These are phyloP conservation scores for Scrobipalpa atriplicella DNA, from an alignment of 2,888 invertebrate species.

Conservation along the genomic window DNA sequence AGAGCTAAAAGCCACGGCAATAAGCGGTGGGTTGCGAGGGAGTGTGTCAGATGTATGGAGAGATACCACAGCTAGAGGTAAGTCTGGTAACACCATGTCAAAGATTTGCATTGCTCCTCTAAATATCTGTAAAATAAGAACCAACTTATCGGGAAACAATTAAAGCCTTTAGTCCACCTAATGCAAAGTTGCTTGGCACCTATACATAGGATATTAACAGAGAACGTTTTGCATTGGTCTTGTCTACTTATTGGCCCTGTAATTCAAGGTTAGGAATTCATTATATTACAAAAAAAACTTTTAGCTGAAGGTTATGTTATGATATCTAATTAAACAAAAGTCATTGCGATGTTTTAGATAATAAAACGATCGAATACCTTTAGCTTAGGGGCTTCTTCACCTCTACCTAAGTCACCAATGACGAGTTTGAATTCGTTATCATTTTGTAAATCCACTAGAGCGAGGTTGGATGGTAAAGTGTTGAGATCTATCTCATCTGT, in stretches of 20 bases:
- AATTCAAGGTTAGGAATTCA: too few species aligned
- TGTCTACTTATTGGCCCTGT: too few species aligned
- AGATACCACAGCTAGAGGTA: conserved; percentile 92
- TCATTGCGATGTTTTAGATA: too few species aligned
- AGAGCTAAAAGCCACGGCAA: conserved; percentile 95
- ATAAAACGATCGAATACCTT: conserved; percentile 49
- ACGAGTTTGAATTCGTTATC: conserved; percentile 90
- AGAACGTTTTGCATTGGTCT: too few species aligned
- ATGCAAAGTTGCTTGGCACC: too few species aligned
- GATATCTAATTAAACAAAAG: too few species aligned
- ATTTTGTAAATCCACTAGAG: conserved; percentile 88
- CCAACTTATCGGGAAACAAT: neutral
- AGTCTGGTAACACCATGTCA: conserved; percentile 91
- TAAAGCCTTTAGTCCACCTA: neutral
- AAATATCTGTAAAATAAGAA: conserved; percentile 74
- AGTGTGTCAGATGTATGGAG: conserved; percentile 92
- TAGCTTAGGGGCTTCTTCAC: conserved; percentile 63
- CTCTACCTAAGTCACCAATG: conserved; percentile 84
- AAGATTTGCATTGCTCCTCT: conserved; percentile 92
- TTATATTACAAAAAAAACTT: too few species aligned
- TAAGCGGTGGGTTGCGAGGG: conserved; percentile 87
- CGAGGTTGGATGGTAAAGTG: conserved; percentile 84
- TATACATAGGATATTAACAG: too few species aligned
- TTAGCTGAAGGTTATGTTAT: too few species aligned
- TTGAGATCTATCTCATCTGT: conserved; percentile 68